These are phyloP conservation scores for Corythornis leucogaster DNA, from an alignment of 2,797 vertebrate species.

Conservation along the genomic window DNA sequence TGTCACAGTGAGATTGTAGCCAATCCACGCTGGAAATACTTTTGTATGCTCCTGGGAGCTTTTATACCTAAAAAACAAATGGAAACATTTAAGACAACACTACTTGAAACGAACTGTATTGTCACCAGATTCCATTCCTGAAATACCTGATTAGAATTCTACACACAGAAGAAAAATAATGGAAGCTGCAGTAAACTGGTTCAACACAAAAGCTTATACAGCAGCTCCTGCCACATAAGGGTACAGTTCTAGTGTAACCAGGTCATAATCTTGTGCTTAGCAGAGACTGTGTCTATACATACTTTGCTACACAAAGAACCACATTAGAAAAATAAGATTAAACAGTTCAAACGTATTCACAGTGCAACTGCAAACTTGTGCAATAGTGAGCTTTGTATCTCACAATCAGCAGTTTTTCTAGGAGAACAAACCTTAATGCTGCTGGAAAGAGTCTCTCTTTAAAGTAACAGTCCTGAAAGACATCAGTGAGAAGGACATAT, in stretches of 20 bases:
- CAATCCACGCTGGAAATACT: background rate
- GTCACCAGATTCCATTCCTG: background rate
- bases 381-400: background rate
- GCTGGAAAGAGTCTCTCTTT: background rate
- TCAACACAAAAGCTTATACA: background rate
- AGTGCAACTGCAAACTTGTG: background rate
- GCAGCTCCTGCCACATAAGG: background rate
- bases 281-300: background rate
- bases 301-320: background rate
- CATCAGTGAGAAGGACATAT: background rate
- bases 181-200: background rate
- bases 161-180: background rate
- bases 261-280: background rate
- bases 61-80: background rate
- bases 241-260: background rate
- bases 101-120: background rate
- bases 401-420: background rate
- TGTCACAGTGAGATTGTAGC: background rate
- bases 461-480: background rate
- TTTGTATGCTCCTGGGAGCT: background rate
- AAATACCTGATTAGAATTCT: background rate
- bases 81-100: background rate
- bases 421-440: background rate
- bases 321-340: background rate
- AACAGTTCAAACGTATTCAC: background rate